Evolutionary conservation across 2,797 vertebrate genomes (phyloP).

Genomic region (Chrysolophus pictus): DNA sequence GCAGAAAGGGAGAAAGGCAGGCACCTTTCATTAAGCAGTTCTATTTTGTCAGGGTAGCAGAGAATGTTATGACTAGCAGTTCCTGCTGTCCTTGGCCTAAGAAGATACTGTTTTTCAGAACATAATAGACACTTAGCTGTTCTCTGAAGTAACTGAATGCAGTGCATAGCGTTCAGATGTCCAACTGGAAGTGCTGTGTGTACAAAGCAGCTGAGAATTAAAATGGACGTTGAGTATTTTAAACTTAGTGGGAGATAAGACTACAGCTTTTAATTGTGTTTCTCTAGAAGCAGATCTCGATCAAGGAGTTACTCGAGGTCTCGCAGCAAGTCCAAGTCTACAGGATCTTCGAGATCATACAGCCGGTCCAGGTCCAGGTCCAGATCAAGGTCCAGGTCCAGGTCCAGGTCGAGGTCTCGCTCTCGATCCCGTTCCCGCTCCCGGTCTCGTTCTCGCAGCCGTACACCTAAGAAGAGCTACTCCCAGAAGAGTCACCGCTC

Average conservation of each 20-base stretch:
- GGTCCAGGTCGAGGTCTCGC: conserved; percentile 59
- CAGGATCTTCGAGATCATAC: conserved; percentile 74
- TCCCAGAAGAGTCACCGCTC: conserved; percentile 76
- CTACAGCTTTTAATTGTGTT: conserved; percentile 2
- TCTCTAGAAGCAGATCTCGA: conserved; percentile 84
- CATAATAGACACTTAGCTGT: neutral
- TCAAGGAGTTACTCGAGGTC: conserved; percentile 89
- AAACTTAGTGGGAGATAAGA: neutral
- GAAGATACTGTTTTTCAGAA: neutral
- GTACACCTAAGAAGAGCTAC: conserved; percentile 89
- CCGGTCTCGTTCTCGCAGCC: conserved; percentile 82
- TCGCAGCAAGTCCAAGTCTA: conserved; percentile 80
- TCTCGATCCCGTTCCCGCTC: conserved; percentile 74
- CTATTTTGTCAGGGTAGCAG: neutral
- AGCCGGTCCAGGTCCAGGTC: conserved; percentile 77
- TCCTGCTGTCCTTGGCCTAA: neutral
- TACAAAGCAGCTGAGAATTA: neutral
- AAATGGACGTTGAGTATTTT: neutral
- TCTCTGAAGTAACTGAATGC: neutral
- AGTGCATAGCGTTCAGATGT: neutral
- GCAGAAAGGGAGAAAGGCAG: neutral
- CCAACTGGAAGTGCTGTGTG: neutral
- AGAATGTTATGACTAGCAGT: neutral
- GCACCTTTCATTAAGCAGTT: neutral
- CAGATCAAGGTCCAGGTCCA: conserved; percentile 14